A percentile compares a stretch with the other conserved stretches of the same genome.
These are phyloP conservation scores for Acrobasis repandana DNA, from an alignment of 2,888 invertebrate genomes.

Conservation along the genomic window DNA sequence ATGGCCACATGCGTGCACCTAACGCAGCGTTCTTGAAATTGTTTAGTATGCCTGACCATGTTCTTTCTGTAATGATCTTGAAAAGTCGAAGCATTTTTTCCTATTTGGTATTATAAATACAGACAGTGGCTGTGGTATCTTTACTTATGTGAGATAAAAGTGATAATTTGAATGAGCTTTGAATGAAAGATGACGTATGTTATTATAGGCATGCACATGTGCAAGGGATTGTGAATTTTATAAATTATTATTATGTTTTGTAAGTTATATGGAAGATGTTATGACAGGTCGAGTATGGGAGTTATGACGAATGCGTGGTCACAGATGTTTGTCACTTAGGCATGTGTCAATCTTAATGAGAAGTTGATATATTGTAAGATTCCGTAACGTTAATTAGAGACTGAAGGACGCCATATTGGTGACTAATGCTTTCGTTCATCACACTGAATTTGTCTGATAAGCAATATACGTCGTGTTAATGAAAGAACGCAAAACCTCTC, in stretches of 20 bases:
- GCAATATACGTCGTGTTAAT: no score
- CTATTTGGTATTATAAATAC: conserved; percentile 83
- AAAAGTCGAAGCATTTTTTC: conserved; percentile 76
- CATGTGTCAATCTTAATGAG: conserved; percentile 66
- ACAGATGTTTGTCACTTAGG: conserved; percentile 74
- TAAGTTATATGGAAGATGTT: conserved; percentile 64
- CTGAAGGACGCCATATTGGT: conserved; percentile 79
- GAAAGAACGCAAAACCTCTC: no score
- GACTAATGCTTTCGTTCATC: conserved; percentile 65
- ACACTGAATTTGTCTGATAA: conserved; percentile 37
- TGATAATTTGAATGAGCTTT: conserved; percentile 61
- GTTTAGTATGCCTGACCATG: conserved; percentile 71
- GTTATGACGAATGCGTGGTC: conserved; percentile 55
- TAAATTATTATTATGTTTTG: conserved; percentile 79
- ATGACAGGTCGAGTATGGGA: conserved; percentile 54
- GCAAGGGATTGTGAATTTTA: conserved; percentile 82
- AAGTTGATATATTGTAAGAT: conserved; percentile 73
- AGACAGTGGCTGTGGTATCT: conserved; percentile 83
- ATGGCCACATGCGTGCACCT: conserved; percentile 64
- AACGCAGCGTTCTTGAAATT: conserved; percentile 64
- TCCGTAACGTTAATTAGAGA: conserved; percentile 66
- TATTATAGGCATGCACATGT: conserved; percentile 81
- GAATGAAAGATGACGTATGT: conserved; percentile 73
- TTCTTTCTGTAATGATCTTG: conserved; percentile 74
- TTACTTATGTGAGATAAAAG: conserved; percentile 76